Conservation (phyloP, 2,797 vertebrate genomes). For the Orestias chungarensis region DNA sequence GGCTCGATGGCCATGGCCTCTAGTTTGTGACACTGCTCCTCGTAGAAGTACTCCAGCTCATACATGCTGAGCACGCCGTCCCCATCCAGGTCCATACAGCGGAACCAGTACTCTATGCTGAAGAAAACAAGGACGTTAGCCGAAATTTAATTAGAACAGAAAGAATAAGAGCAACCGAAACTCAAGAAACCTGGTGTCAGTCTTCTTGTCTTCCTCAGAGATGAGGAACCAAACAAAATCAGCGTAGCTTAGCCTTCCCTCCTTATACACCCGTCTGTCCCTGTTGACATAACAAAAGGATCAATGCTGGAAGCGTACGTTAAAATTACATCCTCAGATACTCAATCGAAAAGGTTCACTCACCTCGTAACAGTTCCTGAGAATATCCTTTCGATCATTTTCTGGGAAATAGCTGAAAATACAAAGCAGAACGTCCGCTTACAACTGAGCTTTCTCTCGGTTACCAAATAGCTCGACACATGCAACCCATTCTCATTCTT, state of each 20-base stretch:
- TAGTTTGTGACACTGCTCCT: constrained; percentile 93
- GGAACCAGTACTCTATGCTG: constrained; percentile 99
- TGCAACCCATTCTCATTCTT: constrained; percentile 57
- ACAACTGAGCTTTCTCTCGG: constrained; percentile 25
- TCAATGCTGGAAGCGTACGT: background rate
- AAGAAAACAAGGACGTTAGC: background rate
- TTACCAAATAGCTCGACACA: constrained; percentile 52
- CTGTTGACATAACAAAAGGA: constrained; percentile 64
- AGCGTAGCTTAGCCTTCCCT: constrained; percentile 88
- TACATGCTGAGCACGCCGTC: constrained; percentile 94
- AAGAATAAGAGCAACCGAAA: background rate
- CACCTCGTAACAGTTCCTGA: constrained; percentile 95
- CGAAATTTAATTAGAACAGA: background rate
- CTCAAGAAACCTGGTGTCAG: constrained; percentile 86
- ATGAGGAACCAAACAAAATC: constrained; percentile 98
- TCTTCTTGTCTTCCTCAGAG: constrained; percentile 97
- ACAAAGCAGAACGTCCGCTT: constrained; percentile 34
- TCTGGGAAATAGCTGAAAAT: constrained; percentile 87
- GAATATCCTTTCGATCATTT: constrained; percentile 94
- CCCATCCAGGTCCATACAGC: constrained; percentile 96
- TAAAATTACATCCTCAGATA: constrained; percentile 2
- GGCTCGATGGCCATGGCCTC: constrained; percentile 92
- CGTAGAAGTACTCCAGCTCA: constrained; percentile 94
- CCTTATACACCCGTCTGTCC: constrained; percentile 83
- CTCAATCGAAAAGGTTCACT: background rate